Conservation (phyloP, 2,113 vertebrate genomes). For the Theristicus caerulescens region DNA sequence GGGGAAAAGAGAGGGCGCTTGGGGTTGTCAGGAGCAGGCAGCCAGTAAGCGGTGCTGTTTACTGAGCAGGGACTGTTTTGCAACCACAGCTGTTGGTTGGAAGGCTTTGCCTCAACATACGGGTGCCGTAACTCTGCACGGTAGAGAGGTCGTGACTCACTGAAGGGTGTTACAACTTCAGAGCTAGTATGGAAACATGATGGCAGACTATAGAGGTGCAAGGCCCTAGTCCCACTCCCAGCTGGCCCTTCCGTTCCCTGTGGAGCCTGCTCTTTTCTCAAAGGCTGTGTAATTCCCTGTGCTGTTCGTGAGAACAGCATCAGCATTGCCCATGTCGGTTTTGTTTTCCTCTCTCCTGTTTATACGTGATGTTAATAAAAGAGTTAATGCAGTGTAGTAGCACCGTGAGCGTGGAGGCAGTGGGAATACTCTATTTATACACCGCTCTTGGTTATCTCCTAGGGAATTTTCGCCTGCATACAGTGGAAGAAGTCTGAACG, state of each 20-base stretch:
- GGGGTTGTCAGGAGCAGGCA: not conserved
- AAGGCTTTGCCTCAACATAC: not conserved
- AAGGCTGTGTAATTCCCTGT: fast-evolving
- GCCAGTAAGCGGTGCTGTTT: not conserved
- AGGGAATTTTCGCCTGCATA: not conserved
- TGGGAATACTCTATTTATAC: not conserved
- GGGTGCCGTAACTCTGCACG: fast-evolving
- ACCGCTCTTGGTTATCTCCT: not conserved
- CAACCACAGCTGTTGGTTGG: not conserved
- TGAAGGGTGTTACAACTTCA: not conserved
- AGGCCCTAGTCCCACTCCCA: fast-evolving
- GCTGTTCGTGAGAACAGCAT: fast-evolving
- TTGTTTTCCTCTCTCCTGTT: too few relatives aligned
- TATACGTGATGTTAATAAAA: fast-evolving
- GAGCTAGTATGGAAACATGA: fast-evolving
- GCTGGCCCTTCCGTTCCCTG: fast-evolving
- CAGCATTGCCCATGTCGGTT: fast-evolving
- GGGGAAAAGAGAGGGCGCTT: not conserved
- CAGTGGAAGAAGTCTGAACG: not conserved
- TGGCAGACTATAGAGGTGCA: fast-evolving
- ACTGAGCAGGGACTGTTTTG: not conserved
- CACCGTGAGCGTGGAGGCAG: not conserved
- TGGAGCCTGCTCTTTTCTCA: not conserved
- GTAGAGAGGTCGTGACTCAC: fast-evolving
- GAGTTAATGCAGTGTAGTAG: not conserved